These are phyloP conservation scores for Dexiosoma caninum DNA, from an alignment of 2,888 invertebrate genomes.

Conservation along the genomic window DNA sequence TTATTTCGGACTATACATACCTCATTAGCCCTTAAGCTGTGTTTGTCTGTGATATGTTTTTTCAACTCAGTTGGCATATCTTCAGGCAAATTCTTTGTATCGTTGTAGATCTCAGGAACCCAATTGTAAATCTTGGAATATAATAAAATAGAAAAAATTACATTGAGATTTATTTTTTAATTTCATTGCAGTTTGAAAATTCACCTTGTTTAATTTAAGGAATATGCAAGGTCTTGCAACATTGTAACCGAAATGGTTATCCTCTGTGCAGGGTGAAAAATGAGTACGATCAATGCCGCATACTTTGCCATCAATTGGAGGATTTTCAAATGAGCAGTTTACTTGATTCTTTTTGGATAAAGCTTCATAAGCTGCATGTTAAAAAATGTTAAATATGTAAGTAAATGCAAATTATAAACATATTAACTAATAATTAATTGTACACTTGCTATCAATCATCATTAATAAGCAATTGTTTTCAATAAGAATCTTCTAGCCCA, in stretches of 20 bases:
- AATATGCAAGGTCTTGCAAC: conserved; percentile 95
- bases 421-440: too few relatives aligned
- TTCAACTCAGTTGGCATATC: conserved; percentile 88
- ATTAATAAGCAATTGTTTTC: not conserved
- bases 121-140: conserved; percentile 90
- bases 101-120: conserved; percentile 88
- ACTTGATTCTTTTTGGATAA: conserved; percentile 81
- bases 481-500: conserved; percentile 17
- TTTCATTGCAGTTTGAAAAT: not conserved
- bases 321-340: conserved; percentile 82
- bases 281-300: conserved; percentile 87
- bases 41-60: conserved; percentile 81
- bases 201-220: conserved; percentile 96
- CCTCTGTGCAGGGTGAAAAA: conserved; percentile 87
- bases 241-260: conserved; percentile 91
- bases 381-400: conserved; percentile 41
- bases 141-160: not conserved
- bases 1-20: conserved; percentile 68
- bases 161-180: not conserved
- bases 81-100: conserved; percentile 83
- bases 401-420: too few relatives aligned
- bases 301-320: conserved; percentile 83
- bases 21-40: conserved; percentile 77
- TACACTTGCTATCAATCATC: not conserved
- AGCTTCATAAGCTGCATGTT: conserved; percentile 75